Percentiles rank a stretch among this genome's conserved stretches.
These are phyloP conservation scores for Lycopodina hypogea DNA, from an alignment of 37 sponge, comb jelly and placozoan genomes.

Conservation along the genomic window DNA sequence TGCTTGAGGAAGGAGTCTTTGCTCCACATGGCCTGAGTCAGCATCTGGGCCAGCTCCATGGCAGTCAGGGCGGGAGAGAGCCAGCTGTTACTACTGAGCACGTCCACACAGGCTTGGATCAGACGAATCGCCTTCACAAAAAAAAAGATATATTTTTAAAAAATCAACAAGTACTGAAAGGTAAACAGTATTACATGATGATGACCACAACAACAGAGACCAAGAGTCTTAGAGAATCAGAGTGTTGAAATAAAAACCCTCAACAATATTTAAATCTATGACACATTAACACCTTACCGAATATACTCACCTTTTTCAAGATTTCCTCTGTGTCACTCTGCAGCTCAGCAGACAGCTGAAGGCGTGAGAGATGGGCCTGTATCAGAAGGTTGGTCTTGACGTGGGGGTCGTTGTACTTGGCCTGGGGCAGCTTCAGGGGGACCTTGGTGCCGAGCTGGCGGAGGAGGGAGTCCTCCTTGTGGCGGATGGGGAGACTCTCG, in stretches of 20 bases:
- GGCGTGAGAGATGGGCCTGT: conserved; percentile 94
- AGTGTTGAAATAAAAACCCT: no score
- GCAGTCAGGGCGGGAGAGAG: conserved; percentile 91
- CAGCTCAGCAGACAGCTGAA: conserved; percentile 92
- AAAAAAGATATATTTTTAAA: background rate
- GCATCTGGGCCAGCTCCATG: conserved; percentile 99
- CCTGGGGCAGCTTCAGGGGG: conserved; percentile 85
- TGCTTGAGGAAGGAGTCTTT: conserved; percentile 97
- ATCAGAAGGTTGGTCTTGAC: conserved; percentile 93
- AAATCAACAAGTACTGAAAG: no score
- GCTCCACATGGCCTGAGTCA: conserved; percentile 99
- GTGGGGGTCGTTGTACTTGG: conserved; percentile 87
- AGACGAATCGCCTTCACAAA: conserved; percentile 74
- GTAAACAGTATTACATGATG: no score
- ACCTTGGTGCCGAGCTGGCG: conserved; percentile 83
- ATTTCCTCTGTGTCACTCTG: conserved; percentile 96
- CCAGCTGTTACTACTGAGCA: conserved; percentile 97
- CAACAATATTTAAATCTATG: no score
- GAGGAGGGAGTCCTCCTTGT: conserved; percentile 91
- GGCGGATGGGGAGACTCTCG: conserved; percentile 83
- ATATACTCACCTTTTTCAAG: conserved; percentile 68
- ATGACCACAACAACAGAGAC: no score
- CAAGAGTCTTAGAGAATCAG: no score
- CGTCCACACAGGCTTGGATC: conserved; percentile 98
- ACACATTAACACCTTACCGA: no score